Percentiles rank a stretch among this genome's conserved stretches.
phyloP scores from a whole-genome alignment of 2,113 vertebrate genomes.

The Salvelinus alpinus region DNA sequence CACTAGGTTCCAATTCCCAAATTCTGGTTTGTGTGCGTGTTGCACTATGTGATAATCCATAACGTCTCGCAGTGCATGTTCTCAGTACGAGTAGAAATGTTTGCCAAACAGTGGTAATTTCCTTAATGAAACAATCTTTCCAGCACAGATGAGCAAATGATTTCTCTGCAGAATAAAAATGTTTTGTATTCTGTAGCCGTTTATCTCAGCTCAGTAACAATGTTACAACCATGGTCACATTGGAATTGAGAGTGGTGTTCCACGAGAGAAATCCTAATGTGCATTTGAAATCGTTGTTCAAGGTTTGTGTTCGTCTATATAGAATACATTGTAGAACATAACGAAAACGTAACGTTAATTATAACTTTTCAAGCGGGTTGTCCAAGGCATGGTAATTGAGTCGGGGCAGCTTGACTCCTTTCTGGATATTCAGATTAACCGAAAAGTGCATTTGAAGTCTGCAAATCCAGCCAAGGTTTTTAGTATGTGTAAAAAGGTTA shows the following conservation, averaged over 20 bases:
- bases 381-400: slow-evolving; percentile 2
- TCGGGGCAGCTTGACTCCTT: neutral
- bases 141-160: neutral
- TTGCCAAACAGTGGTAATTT: neutral
- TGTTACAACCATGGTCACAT: no score
- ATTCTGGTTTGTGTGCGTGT: slow-evolving; percentile 19
- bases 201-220: neutral
- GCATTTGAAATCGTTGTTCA: no score
- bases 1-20: slow-evolving; percentile 23
- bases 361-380: slow-evolving; percentile 33
- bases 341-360: neutral
- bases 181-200: neutral
- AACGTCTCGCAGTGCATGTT: slow-evolving; percentile 22
- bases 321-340: neutral
- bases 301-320: no score
- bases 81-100: neutral
- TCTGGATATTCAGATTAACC: slow-evolving; percentile 1
- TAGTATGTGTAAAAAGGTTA: neutral
- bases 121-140: neutral
- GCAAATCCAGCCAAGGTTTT: neutral
- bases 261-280: no score
- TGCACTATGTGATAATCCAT: slow-evolving; percentile 49
- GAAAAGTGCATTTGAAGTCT: neutral
- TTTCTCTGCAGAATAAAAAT: neutral
- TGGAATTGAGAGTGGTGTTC: no score